Conservation (phyloP, 2,888 invertebrate species). For the Panopea generosa region DNA sequence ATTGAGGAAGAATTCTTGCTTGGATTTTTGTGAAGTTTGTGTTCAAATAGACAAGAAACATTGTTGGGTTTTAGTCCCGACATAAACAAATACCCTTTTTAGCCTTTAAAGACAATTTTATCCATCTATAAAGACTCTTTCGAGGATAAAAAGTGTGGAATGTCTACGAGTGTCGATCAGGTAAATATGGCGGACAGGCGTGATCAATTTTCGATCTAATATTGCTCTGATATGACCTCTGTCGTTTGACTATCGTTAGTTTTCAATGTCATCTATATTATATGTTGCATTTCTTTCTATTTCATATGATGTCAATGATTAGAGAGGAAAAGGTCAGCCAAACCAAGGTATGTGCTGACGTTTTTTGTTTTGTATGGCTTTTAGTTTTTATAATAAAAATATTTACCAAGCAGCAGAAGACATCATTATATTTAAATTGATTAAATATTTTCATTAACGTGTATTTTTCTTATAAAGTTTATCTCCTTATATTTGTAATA, state of each 20-base stretch:
- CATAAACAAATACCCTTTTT: slow-evolving; percentile 20
- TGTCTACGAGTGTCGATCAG: slow-evolving; percentile 84
- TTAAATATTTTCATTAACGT: too few relatives aligned
- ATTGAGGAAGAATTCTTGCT: slow-evolving; percentile 56
- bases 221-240: slow-evolving; percentile 21
- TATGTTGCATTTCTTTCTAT: slow-evolving; percentile 62
- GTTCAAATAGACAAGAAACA: slow-evolving; percentile 9
- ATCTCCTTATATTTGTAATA: too few relatives aligned
- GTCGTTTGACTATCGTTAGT: background rate
- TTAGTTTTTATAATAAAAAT: too few relatives aligned
- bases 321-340: slow-evolving; percentile 83
- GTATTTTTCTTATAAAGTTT: too few relatives aligned
- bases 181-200: slow-evolving; percentile 70
- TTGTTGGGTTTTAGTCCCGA: slow-evolving; percentile 11
- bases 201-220: slow-evolving; percentile 42
- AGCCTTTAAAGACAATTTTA: slow-evolving; percentile 59
- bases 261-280: slow-evolving; percentile 1
- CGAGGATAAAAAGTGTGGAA: slow-evolving; percentile 74
- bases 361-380: too few relatives aligned
- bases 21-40: slow-evolving; percentile 54
- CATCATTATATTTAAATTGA: too few relatives aligned
- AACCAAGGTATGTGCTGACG: slow-evolving; percentile 77
- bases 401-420: too few relatives aligned
- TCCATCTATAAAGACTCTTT: slow-evolving; percentile 50
- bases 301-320: slow-evolving; percentile 65